Conservation (phyloP, 2,113 vertebrate genomes). For the Chamaetylas fuelleborni region DNA sequence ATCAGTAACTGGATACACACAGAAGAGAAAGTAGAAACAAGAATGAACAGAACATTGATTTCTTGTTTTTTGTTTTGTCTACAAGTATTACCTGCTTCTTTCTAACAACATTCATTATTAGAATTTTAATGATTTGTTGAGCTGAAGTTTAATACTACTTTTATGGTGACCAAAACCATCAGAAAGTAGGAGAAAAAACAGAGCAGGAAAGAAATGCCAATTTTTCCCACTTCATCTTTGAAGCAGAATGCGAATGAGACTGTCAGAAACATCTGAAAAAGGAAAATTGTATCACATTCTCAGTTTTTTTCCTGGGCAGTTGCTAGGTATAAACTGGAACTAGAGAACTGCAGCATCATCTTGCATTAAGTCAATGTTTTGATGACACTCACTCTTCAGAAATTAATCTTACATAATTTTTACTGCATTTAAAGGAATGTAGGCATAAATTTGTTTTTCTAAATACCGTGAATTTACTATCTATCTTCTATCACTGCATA, state of each 20-base stretch:
- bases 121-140: background rate
- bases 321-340: background rate
- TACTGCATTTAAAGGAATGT: background rate
- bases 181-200: background rate
- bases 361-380: background rate
- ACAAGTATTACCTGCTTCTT: background rate
- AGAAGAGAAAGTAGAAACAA: background rate
- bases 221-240: background rate
- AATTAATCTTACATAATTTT: background rate
- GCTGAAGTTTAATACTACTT: background rate
- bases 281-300: fast-evolving
- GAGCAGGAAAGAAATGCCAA: background rate
- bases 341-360: background rate
- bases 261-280: background rate
- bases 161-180: background rate
- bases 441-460: background rate
- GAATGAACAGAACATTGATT: background rate
- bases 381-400: background rate
- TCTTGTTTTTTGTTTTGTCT: background rate
- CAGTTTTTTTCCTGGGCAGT: background rate
- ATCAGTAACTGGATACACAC: background rate
- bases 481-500: background rate
- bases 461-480: background rate
- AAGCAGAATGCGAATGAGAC: background rate
- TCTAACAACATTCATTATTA: background rate